Base-by-base conservation (phyloP, 1,140 invertebrate species). In the Semibalanus balanoides region DNA sequence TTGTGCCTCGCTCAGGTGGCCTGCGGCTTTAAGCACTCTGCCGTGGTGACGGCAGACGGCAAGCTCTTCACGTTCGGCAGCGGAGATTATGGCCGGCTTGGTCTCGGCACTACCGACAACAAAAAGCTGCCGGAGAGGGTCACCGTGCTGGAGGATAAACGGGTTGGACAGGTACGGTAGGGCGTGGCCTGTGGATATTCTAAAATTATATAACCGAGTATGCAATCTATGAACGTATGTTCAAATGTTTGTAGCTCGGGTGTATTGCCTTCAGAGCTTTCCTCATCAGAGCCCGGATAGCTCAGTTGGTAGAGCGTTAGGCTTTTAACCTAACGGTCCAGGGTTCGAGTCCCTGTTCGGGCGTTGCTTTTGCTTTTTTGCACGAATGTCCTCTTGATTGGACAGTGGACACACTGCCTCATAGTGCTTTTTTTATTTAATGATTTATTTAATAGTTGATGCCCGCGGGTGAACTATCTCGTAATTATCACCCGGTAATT, bases 11-110 rank as follows among this genome's bases (percentile, higher is more conserved):
- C 35, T 25, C 78, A 89, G 84, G 83, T 90, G 31, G 84, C 89
- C 1, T 89, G 88, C 83, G 89, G 89, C 29, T 89, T 89, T 81
- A 90, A 90, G 82, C 89, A 90, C 80, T 88, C 87, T 82, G 89
- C 89, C 28, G 88, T 89, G 31, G 86, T 90, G 9, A 89, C 88
- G 31, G 83, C 84, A 25, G 87, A 89, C 83, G 89, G 89, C 3
- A 87, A 88, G 80, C 83, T 90, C 11, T 90, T 86, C 80, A 89
- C 88, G 0, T 90, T 90, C 84, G 89, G 89, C 22, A 89, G 88
- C 83, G 88, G 88, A 51, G 89, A 90, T 81, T 89, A 88, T 82
- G 89, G 89, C 3, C 82, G 88, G 77, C 84, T 90, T 9, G 89
- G 89, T 22, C 84, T 88, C 35, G 88, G 88, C 7, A 85, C 86